A percentile compares a stretch with the other conserved stretches of the same genome.
Conservation (phyloP, 2,888 invertebrate genomes). For the Ormyrus labotus region DNA sequence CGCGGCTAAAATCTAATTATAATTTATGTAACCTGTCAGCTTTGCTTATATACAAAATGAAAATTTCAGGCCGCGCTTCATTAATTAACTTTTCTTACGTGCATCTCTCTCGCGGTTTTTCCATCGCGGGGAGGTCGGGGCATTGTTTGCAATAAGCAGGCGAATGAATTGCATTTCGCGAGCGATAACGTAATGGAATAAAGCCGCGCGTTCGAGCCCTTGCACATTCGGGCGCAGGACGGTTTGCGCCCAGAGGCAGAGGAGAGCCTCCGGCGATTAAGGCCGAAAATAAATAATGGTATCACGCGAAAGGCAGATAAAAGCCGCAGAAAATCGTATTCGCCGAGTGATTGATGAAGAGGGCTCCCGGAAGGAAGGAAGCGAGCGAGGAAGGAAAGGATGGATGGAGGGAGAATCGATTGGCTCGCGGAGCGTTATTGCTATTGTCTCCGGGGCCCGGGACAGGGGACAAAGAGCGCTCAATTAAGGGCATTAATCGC, state of each 20-base stretch:
- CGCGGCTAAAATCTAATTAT: slow-evolving; percentile 17
- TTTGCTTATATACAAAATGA: slow-evolving; percentile 7
- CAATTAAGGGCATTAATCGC: slow-evolving; percentile 26
- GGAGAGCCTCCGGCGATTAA: background rate
- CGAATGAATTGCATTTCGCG: too few relatives aligned
- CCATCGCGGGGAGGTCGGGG: background rate
- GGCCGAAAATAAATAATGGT: background rate
- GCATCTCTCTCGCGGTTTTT: background rate
- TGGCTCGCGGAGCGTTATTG: background rate
- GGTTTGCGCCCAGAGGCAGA: too few relatives aligned
- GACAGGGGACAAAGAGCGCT: background rate
- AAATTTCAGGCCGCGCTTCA: background rate
- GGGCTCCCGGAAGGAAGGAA: background rate
- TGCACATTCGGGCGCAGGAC: too few relatives aligned
- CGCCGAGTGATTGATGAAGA: background rate
- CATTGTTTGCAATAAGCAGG: background rate
- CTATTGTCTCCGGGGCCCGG: slow-evolving; percentile 9
- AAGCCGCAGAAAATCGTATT: background rate
- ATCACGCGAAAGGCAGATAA: too few relatives aligned
- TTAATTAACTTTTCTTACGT: background rate
- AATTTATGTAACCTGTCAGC: slow-evolving; percentile 33
- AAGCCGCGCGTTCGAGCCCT: too few relatives aligned
- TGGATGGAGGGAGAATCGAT: background rate
- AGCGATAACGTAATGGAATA: too few relatives aligned
- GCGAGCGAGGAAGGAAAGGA: too few relatives aligned